These are phyloP conservation scores for Xiphias gladius DNA, from an alignment of 2,113 vertebrate genomes.

Conservation along the genomic window DNA sequence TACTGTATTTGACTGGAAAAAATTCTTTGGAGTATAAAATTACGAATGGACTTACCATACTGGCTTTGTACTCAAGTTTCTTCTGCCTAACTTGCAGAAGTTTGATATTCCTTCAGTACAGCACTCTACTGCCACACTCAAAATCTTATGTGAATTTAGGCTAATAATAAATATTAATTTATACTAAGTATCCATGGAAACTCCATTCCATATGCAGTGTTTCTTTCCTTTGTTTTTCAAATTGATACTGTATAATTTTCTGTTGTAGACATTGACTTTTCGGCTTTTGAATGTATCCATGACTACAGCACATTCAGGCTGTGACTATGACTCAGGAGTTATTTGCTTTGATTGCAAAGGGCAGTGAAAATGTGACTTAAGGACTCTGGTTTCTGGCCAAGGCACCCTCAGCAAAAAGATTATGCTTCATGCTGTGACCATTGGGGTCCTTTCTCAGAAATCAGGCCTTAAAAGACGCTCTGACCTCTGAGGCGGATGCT, in stretches of 20 bases:
- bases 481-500: conserved; percentile 50
- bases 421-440: conserved; percentile 58
- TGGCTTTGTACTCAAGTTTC: conserved; percentile 7
- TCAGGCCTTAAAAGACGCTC: conserved; percentile 55
- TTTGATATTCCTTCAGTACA: not conserved
- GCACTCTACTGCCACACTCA: not conserved
- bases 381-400: conserved; percentile 19
- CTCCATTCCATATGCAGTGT: not conserved
- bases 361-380: conserved; percentile 38
- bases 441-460: conserved; percentile 50
- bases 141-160: conserved; percentile 22
- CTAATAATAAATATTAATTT: conserved; percentile 31
- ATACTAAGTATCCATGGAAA: conserved; percentile 54
- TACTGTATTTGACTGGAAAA: not conserved
- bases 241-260: conserved; percentile 6
- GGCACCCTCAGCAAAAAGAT: conserved; percentile 36
- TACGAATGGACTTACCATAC: conserved; percentile 11
- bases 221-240: conserved; percentile 25
- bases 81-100: not conserved
- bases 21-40: conserved; percentile 6
- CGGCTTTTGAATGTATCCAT: conserved; percentile 40
- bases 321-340: too few relatives aligned
- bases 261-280: conserved; percentile 34
- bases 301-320: conserved; percentile 46
- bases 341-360: conserved; percentile 71